Conservation (phyloP, 2,797 vertebrate genomes). For the Columba guinea region DNA sequence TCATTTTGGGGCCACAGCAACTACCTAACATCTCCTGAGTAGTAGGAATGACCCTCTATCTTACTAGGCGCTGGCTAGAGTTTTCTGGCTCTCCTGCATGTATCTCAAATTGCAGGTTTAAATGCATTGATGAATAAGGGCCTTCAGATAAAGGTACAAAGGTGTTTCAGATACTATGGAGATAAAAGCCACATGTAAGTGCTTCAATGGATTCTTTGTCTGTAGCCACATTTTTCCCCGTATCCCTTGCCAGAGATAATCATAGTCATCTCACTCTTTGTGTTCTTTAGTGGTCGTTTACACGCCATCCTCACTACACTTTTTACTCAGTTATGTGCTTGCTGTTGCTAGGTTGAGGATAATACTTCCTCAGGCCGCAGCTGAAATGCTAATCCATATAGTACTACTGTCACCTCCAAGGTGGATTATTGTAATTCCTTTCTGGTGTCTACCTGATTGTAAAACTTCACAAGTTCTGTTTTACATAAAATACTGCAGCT, state of each 20-base stretch:
- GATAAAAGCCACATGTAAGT: background rate
- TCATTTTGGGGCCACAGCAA: background rate
- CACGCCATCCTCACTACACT: background rate
- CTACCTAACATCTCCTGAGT: background rate
- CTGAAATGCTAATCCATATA: slow-evolving; percentile 41
- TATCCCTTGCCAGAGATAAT: background rate
- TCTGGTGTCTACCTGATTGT: slow-evolving; percentile 52
- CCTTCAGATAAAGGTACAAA: background rate
- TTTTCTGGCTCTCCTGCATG: background rate
- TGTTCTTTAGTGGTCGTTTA: background rate
- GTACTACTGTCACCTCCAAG: slow-evolving; percentile 51
- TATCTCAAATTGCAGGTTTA: background rate
- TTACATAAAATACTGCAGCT: slow-evolving; percentile 34
- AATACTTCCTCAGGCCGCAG: slow-evolving; percentile 31
- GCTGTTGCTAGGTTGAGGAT: background rate
- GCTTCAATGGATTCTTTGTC: background rate
- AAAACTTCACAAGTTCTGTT: slow-evolving; percentile 58
- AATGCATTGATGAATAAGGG: background rate
- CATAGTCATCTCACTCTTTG: background rate
- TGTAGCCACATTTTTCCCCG: background rate
- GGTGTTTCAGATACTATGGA: background rate
- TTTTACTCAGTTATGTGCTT: slow-evolving; percentile 8
- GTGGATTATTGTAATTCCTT: slow-evolving; percentile 64
- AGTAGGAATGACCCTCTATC: background rate
- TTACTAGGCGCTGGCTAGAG: background rate